phyloP scores from a whole-genome alignment of 2,888 invertebrate genomes.

The Isoperla grammatica region DNA sequence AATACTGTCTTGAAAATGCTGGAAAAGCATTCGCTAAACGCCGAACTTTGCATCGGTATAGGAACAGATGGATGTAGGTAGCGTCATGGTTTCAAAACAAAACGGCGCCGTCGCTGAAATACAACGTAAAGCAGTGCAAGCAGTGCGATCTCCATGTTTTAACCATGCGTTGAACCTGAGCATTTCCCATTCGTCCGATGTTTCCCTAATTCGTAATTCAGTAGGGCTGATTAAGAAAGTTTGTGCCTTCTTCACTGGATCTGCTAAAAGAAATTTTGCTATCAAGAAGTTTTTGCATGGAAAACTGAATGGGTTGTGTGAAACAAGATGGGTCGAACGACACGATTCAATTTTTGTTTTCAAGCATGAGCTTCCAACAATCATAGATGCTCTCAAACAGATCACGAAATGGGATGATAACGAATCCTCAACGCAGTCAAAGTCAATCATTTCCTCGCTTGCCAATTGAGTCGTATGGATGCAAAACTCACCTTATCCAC shows the following conservation, averaged over 20 bases:
- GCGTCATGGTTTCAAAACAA: conserved; percentile 35
- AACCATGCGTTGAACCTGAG: neutral
- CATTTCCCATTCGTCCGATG: neutral
- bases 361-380: neutral
- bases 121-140: neutral
- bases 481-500: too few species aligned
- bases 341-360: conserved; percentile 3
- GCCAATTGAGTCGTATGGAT: too few species aligned
- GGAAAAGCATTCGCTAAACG: neutral
- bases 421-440: neutral
- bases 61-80: conserved; percentile 37
- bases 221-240: too few species aligned
- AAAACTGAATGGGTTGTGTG: conserved; percentile 27
- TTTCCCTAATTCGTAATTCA: too few species aligned
- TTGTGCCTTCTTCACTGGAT: too few species aligned
- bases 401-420: conserved; percentile 9
- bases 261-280: too few species aligned
- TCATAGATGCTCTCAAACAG: conserved; percentile 6
- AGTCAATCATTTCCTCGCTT: neutral
- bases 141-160: neutral
- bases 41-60: conserved; percentile 32
- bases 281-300: neutral
- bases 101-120: neutral
- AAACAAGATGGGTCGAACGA: conserved; percentile 31
- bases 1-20: neutral